Percentiles rank a stretch among this genome's conserved stretches.
Evolutionary conservation across 1,140 invertebrate species (phyloP).

Genomic region (Nautilus pompilius): DNA sequence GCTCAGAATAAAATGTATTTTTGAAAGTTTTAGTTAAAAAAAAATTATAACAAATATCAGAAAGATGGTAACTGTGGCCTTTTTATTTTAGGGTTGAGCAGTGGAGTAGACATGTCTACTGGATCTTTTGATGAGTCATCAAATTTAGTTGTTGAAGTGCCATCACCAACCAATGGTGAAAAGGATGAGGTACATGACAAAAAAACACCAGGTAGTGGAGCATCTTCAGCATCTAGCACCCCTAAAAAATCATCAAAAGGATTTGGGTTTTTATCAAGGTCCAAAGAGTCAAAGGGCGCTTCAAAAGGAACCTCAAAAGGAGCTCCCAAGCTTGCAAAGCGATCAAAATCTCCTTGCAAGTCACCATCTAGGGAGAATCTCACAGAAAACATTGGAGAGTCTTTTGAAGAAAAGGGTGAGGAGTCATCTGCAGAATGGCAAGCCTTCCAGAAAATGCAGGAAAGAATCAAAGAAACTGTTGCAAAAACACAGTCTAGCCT

Average conservation of each 20-base stretch:
- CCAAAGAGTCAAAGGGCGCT: conserved; percentile 25
- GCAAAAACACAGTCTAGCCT: conserved; percentile 50
- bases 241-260: conserved; percentile 21
- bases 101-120: conserved; percentile 41
- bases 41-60: too few species aligned
- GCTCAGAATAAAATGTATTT: too few species aligned
- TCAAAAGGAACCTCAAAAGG: conserved; percentile 14
- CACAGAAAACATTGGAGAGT: conserved; percentile 30
- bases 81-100: conserved; percentile 24
- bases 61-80: too few species aligned
- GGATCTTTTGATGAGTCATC: conserved; percentile 48
- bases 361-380: conserved; percentile 27
- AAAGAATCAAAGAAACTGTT: conserved; percentile 52
- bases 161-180: conserved; percentile 28
- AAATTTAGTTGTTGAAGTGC: conserved; percentile 36
- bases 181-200: conserved; percentile 6
- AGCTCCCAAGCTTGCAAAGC: conserved; percentile 16
- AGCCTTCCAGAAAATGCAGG: conserved; percentile 55
- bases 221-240: neutral
- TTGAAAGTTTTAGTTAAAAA: too few species aligned
- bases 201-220: conserved; percentile 1
- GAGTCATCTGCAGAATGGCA: conserved; percentile 56
- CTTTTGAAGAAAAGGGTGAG: conserved; percentile 32
- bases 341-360: conserved; percentile 29
- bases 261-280: conserved; percentile 28